A percentile compares a stretch with the other conserved stretches of the same genome.
Conservation (phyloP, 1,140 invertebrate genomes). For the Stegodyphus dumicola region DNA sequence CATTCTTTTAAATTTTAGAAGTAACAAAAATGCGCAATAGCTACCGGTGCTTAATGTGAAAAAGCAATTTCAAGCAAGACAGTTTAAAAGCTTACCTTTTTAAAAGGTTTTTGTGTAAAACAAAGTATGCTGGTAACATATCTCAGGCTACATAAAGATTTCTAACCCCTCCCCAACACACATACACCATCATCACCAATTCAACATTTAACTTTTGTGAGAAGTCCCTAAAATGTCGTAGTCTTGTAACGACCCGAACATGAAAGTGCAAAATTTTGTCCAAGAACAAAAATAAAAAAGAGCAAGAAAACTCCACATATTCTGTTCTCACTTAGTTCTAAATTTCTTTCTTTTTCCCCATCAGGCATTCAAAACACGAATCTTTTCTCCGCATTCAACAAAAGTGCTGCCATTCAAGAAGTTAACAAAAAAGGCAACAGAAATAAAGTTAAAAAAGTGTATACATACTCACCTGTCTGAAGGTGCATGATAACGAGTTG, state of each 20-base stretch:
- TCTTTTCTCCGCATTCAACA: constrained; percentile 49
- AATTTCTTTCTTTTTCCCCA: constrained; percentile 6
- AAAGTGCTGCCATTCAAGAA: constrained; percentile 54
- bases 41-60: no score
- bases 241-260: constrained; percentile 20
- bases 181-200: no score
- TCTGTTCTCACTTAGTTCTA: neutral
- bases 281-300: constrained; percentile 17
- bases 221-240: neutral
- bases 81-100: no score
- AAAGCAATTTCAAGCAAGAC: no score
- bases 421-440: constrained; percentile 4
- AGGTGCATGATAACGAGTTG: constrained; percentile 57
- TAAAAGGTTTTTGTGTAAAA: no score
- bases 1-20: no score
- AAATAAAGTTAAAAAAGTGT: constrained; percentile 32
- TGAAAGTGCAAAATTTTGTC: neutral
- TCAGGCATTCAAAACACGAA: constrained; percentile 57
- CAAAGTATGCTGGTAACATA: no score
- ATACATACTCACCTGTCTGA: constrained; percentile 56
- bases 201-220: no score
- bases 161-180: no score
- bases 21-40: no score
- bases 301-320: neutral
- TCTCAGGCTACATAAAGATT: no score